Evolutionary conservation across 2,888 invertebrate genomes (phyloP), one percentile per base, ranked within the genome.

Genomic region (Cryptosula pallasiana): DNA sequence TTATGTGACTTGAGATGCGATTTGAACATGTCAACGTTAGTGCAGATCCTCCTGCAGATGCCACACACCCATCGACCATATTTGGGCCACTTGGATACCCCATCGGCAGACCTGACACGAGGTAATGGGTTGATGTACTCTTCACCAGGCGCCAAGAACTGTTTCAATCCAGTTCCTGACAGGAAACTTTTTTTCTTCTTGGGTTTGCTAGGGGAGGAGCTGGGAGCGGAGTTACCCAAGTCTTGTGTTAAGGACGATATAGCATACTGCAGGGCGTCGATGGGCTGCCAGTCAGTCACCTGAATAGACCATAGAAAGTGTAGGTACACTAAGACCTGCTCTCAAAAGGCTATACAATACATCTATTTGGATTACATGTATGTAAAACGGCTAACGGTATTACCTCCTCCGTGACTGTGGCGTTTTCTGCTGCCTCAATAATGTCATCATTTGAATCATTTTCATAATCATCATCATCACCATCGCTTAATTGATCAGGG

Each of bases 41-140:
- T 13, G 5, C 3, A 57, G 5, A 57, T 57, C 23, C 5, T 9
- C 57, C 57, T 9, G n/a, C 57, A 57, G 25, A 13, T 13, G n/a
- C 3, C 20, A 57, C 57, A 57, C 57, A 57, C 57, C 57, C 57
- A 57, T 57, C 57, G 13, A 5, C 20, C 57, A 57, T 57, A n/a
- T n/a, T 23, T 57, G n/a, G 57, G 57, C 57, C 57, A 57, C 23
- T 57, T 57, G 5, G 57, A n/a, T 57, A 13, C 25, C 13, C 25
- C 25, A 57, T 57, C 57, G n/a, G 5, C n/a, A 23, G 9, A n/a
- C 5, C 57, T 9, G 5, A 23, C n/a, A 5, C 57, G 13, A 5
- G 57, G 20, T 5, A 23, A 5, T n/a, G 57, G 57, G 57, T 57
- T 57, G n/a, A 57, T 57, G 25, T 57, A 23, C 57, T 57, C 57